Conservation (phyloP, 2,113 vertebrate genomes). For the Acrocephalus kingi region DNA sequence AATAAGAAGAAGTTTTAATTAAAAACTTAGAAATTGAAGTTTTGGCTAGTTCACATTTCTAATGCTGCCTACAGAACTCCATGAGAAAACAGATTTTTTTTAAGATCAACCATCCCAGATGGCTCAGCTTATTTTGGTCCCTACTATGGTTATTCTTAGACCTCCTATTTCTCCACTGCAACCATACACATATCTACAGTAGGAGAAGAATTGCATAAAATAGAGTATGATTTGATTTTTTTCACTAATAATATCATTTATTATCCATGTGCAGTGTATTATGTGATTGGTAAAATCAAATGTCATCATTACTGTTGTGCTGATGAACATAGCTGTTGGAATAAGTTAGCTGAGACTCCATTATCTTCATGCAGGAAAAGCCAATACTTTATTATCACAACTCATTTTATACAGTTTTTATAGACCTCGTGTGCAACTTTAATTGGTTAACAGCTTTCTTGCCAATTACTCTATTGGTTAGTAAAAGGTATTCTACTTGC, state of each 20-base stretch:
- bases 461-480: too few relatives aligned
- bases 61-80: neutral
- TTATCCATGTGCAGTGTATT: rapidly evolving
- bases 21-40: neutral
- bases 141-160: neutral
- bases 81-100: neutral
- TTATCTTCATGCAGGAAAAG: neutral
- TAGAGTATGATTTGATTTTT: neutral
- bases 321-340: neutral
- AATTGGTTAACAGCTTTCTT: neutral
- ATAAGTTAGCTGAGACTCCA: neutral
- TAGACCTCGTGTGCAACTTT: neutral
- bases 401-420: neutral
- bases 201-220: neutral
- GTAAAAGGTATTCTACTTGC: too few relatives aligned
- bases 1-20: neutral
- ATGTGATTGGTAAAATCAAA: neutral
- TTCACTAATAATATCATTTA: rapidly evolving
- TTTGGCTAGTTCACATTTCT: neutral
- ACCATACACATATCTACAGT: neutral
- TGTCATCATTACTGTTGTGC: neutral
- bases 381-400: neutral
- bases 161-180: neutral
- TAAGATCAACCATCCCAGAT: neutral
- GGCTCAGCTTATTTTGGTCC: neutral